Base-by-base conservation (phyloP, 2,113 vertebrate species). In the Toxotes chatareus region DNA sequence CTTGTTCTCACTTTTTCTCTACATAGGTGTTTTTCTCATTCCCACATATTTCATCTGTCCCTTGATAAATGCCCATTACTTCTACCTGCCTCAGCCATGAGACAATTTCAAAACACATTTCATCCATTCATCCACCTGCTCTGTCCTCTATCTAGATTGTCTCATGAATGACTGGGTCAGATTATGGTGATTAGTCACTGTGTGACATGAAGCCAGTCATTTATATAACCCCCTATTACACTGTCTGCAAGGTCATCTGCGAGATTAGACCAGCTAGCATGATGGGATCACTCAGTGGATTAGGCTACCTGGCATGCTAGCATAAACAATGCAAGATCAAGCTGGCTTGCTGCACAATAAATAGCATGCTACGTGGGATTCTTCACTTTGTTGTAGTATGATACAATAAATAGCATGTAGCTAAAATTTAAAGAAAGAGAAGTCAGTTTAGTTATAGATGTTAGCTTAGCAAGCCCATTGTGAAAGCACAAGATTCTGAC, bases 211-310 rank as follows among this genome's bases (percentile, higher is more conserved):
- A 88, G 77, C 83, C 89, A 86, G 77, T 84, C 84, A 83, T 89
- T 93, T 92, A 91, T 82, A 86, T 91, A 94, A 94, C 87, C 51
- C 79, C 3, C 67, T 31, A 44, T 70, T 73, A 82, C 68, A 53
- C 79, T 49, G 42, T 71, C 87, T 87, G 42, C 85, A 89, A 93
- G 90, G 93, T 91, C 86, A 89, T 71, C 77, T 62, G 75, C 76
- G 73, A 79, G 89, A 88, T 93, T 89, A 93, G 84, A 85, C 73
- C 44, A 31, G 86, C 82, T 49, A 71, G 73, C 84, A 68, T 83
- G 89, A 91, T 83, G 84, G 91, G 92, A 93, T 92, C 85, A 86
- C 80, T 81, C 69, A 8, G 34, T 53, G 89, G 90, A 92, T 93
- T 92, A 91, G 71, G 46, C n/a, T 79, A 87, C 82, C 82, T 89